Base-by-base conservation (phyloP, 2,888 invertebrate genomes). In the Beris chalybata region DNA sequence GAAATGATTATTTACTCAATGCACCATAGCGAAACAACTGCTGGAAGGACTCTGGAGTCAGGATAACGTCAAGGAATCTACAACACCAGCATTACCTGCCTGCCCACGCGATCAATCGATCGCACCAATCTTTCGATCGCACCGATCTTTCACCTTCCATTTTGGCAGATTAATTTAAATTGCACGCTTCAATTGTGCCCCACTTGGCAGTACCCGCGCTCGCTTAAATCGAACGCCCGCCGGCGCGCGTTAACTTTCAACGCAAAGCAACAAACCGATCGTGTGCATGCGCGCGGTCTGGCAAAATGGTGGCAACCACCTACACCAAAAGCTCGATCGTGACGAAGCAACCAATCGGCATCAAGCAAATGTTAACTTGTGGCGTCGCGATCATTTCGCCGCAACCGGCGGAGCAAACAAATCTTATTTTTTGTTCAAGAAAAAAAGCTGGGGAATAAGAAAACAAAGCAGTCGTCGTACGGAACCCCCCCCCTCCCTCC, bases 281-380 rank as follows among this genome's bases (percentile, higher is more conserved):
- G 59, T 31, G 48, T 47, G 47, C 56, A 65, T 65, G 56, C 56
- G 48, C 45, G 45, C 48, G 58, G 53, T 5, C 44, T 52, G 56
- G 57, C 56, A 68, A 64, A 66, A 68, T 68, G 64, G 59, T 48
- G 64, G 48, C 52, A 50, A 47, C 66, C 61, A 64, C 64, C 64
- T 22, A 64, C 64, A 56, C 29, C 32, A 52, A 47, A 64, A 55
- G 55, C 48, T 47, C 55, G 32, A 48, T 48, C 44, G 38, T 38
- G n/a, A 22, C 31, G 38, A 4, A 4, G 6, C 13, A 22, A 38
- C 64, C 64, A 64, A 64, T 64, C 12, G 47, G 54, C 61, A 38
- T 12, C 38, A 32, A 52, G 43, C 32, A 43, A 52, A 38, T 64
- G 64, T 64, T 54, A 43, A 63, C 53, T 43, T 32, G n/a, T 50